Conservation (phyloP, 2,113 vertebrate genomes). For the Fulmarus glacialis region DNA sequence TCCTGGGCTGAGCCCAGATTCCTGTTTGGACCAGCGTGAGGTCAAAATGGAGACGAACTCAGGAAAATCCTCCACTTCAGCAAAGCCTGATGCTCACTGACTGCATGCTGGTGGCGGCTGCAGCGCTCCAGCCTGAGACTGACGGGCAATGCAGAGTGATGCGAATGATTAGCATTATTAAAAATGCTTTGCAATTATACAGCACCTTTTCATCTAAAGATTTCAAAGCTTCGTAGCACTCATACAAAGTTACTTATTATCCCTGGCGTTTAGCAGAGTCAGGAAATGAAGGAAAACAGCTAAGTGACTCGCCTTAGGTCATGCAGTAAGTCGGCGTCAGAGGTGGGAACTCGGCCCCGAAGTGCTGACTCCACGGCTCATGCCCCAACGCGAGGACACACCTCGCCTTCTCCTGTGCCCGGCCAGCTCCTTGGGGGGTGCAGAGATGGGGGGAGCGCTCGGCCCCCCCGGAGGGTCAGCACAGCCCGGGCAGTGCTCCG, state of each 20-base stretch:
- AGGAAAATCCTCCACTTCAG: background rate
- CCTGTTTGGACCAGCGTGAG: background rate
- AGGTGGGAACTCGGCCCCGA: conserved; percentile 28
- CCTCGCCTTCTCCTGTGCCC: background rate
- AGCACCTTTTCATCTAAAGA: conserved; percentile 54
- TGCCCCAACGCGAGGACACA: background rate
- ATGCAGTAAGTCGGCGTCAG: conserved; percentile 7
- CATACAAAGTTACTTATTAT: conserved; percentile 53
- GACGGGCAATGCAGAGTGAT: background rate
- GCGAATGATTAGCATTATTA: conserved; percentile 33
- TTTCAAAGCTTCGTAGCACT: conserved; percentile 34
- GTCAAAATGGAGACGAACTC: background rate
- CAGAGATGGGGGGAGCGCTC: background rate
- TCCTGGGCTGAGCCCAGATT: background rate
- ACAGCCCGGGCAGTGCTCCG: background rate
- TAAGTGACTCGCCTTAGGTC: conserved; percentile 55
- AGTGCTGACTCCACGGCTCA: conserved; percentile 45
- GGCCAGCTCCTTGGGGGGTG: background rate
- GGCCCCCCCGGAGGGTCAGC: background rate
- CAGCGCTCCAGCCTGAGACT: background rate
- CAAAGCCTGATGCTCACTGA: background rate
- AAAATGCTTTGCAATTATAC: conserved; percentile 44
- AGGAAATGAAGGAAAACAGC: conserved; percentile 27
- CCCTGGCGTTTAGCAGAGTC: conserved; percentile 52
- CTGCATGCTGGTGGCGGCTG: background rate